Evolutionary conservation across 2,113 vertebrate genomes (phyloP), one percentile per base, ranked within the genome.

Genomic region (Lophura nycthemera): DNA sequence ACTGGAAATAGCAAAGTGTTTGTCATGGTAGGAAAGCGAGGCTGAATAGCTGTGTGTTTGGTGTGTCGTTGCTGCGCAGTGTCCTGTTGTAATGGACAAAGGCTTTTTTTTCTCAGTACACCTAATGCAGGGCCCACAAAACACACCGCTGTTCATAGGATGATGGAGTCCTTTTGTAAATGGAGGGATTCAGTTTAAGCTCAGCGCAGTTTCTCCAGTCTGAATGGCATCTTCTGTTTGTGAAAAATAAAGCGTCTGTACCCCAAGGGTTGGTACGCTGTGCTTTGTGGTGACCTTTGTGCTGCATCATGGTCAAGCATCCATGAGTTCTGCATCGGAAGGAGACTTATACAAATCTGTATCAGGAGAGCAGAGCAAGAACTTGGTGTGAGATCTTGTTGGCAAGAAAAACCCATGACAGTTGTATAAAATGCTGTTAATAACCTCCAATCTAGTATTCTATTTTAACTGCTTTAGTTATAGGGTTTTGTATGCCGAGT

Each of bases 381-480:
- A 42, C 16, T 89, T 56, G 38, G 24, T 22, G 8, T 32, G 13
- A 59, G 19, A 42, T 19, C 27, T 70, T 15, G 29, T 20, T 86
- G 70, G 38, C 70, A 71, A 67, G 17, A 11, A 63, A 67, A 42
- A 50, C 65, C 30, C 66, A 19, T 6, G 0, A 20, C 59, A 29
- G 3, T 4, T 70, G 6, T 27, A 3, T 5, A 3, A 73, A 66
- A 27, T 10, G 25, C 27, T 52, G 3, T 10, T 17, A 11, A 54
- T 85, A 70, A 11, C 4, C 16, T 70, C 16, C 14, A 8, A 0
- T 24, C 52, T 48, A 36, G 2, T 72, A 90, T 84, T 84, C 21
- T 29, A 2, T 74, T 36, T 47, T 71, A 59, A 10, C 56, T 3
- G 0, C 3, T 1, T 17, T 15, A 61, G 5, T 6, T 2, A 0